A percentile compares a stretch with the other conserved stretches of the same genome.
These are phyloP conservation scores for Notocelia uddmanniana DNA, from an alignment of 2,888 invertebrate genomes.

Conservation along the genomic window DNA sequence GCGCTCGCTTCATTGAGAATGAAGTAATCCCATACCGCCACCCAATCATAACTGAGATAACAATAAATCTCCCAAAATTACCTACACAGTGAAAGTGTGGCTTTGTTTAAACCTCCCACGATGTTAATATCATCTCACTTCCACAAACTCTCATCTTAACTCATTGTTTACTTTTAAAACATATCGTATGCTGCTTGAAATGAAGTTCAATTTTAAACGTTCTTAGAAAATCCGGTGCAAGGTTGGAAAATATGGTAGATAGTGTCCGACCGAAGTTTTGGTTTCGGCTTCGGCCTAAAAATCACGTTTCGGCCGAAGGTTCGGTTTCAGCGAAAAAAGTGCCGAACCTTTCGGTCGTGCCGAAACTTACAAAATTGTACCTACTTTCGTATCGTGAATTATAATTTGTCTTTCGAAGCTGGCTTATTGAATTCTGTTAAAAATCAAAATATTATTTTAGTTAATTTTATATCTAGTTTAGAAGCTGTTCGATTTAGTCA, in stretches of 20 bases:
- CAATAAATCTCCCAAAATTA: constrained; percentile 36
- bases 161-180: background rate
- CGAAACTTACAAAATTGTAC: too few relatives aligned
- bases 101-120: constrained; percentile 31
- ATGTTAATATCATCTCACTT: constrained; percentile 1
- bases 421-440: too few relatives aligned
- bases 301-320: too few relatives aligned
- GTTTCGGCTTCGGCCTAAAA: too few relatives aligned
- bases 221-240: background rate
- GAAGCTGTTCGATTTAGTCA: too few relatives aligned
- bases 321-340: too few relatives aligned
- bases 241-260: background rate
- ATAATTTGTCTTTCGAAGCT: too few relatives aligned
- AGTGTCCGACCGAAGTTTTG: too few relatives aligned
- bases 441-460: too few relatives aligned
- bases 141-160: background rate
- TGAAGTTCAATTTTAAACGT: background rate
- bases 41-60: constrained; percentile 28
- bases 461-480: too few relatives aligned
- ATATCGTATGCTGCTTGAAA: background rate
- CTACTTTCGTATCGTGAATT: too few relatives aligned
- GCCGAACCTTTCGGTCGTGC: too few relatives aligned
- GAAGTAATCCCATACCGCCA: constrained; percentile 10
- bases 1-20: background rate
- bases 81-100: constrained; percentile 24